Conservation (phyloP, 2,113 vertebrate genomes). For the Epinephelus cyanopodus region DNA sequence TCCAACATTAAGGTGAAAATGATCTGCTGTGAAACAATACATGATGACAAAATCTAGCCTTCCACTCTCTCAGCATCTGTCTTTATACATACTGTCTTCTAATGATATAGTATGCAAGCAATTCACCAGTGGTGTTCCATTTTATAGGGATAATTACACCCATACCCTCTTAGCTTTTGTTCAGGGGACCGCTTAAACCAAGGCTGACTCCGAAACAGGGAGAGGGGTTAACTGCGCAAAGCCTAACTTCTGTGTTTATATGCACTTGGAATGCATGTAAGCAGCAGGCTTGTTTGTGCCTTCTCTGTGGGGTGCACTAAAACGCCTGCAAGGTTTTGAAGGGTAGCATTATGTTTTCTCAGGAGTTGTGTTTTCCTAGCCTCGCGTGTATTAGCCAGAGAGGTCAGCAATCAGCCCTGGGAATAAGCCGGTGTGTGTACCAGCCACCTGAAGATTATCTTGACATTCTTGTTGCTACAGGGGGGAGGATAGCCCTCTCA, state of each 20-base stretch:
- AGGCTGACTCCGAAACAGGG: conserved; percentile 16
- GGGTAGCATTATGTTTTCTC: conserved; percentile 53
- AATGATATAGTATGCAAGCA: background rate
- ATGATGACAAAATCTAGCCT: background rate
- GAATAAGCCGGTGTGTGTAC: conserved; percentile 57
- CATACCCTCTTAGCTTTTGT: conserved; percentile 1
- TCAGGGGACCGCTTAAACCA: background rate
- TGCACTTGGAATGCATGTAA: conserved; percentile 50
- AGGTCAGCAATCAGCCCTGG: conserved; percentile 54
- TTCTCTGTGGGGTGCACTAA: conserved; percentile 3
- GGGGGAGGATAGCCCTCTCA: conserved; percentile 17
- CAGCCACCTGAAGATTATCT: conserved; percentile 78
- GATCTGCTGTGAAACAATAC: background rate
- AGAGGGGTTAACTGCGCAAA: conserved; percentile 26
- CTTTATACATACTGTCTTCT: background rate
- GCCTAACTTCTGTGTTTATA: conserved; percentile 39
- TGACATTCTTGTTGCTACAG: conserved; percentile 63
- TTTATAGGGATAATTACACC: conserved; percentile 4
- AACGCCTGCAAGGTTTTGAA: conserved; percentile 37
- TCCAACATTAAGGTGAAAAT: conserved; percentile 3
- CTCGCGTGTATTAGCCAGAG: conserved; percentile 29
- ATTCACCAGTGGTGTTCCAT: background rate
- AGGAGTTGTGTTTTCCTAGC: conserved; percentile 52
- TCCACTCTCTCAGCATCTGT: background rate
- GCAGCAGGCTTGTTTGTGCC: conserved; percentile 56